Conservation (phyloP, 2,888 invertebrate genomes). For the Tenodera sinensis region DNA sequence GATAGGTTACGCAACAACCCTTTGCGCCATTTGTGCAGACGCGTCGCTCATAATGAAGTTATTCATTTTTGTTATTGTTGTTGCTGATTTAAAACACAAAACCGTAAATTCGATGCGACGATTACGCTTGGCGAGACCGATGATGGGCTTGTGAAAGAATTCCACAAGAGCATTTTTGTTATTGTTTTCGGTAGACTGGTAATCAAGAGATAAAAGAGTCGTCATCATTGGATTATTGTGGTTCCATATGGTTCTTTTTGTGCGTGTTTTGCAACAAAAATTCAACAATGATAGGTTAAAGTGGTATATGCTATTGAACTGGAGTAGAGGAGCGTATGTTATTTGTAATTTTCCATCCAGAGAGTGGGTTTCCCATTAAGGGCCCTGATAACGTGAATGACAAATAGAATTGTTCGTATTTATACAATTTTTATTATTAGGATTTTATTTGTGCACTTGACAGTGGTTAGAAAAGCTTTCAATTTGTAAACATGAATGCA, state of each 20-base stretch:
- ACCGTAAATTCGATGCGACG: not conserved
- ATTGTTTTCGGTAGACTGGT: not conserved
- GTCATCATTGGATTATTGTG: not conserved
- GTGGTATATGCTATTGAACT: too few species aligned
- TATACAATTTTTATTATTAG: too few species aligned
- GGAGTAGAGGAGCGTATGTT: too few species aligned
- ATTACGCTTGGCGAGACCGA: not conserved
- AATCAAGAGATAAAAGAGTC: not conserved
- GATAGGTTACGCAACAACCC: not conserved
- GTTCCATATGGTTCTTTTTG: not conserved
- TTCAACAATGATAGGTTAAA: too few species aligned
- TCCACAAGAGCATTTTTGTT: not conserved
- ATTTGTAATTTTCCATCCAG: too few species aligned
- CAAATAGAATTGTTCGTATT: too few species aligned
- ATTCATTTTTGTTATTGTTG: not conserved
- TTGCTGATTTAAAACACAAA: not conserved
- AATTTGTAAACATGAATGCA: too few species aligned
- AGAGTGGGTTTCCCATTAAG: too few species aligned
- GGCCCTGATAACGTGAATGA: too few species aligned
- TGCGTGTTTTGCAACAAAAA: not conserved
- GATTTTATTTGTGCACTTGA: too few species aligned
- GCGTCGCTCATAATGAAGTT: not conserved
- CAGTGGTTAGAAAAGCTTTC: too few species aligned
- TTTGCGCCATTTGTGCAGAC: not conserved
- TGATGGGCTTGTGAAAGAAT: not conserved